These are phyloP conservation scores for Bradysia coprophila DNA, from an alignment of 1,140 invertebrate genomes.

Conservation along the genomic window DNA sequence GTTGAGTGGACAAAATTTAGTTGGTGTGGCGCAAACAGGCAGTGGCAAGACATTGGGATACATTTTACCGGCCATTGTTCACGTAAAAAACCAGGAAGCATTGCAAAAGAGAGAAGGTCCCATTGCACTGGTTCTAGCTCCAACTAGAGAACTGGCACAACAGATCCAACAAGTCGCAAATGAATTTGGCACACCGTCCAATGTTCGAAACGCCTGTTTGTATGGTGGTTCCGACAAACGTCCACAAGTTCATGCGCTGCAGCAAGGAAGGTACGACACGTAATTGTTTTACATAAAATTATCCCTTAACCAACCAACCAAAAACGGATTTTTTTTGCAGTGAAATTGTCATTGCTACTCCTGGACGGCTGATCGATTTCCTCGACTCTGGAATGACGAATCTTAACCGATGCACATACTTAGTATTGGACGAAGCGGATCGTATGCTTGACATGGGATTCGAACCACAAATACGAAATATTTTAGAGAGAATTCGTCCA, in stretches of 20 bases:
- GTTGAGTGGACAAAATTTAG: conserved; percentile 73
- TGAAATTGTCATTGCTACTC: conserved; percentile 86
- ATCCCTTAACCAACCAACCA: no score
- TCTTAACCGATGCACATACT: conserved; percentile 73
- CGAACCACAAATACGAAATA: conserved; percentile 97
- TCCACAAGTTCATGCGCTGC: conserved; percentile 65
- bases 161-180: conserved; percentile 87
- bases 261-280: no score
- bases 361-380: conserved; percentile 92
- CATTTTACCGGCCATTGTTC: conserved; percentile 70
- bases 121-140: conserved; percentile 78
- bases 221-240: conserved; percentile 94
- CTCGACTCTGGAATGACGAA: conserved; percentile 79
- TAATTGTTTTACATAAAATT: no score
- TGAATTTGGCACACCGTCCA: conserved; percentile 71
- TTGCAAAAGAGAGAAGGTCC: conserved; percentile 72
- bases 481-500: conserved; percentile 86
- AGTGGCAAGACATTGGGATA: conserved; percentile 77
- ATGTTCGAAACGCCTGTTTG: conserved; percentile 77
- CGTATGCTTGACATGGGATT: conserved; percentile 99
- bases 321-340: no score
- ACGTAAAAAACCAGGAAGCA: conserved; percentile 77
- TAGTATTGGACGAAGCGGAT: conserved; percentile 96
- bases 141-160: conserved; percentile 88
- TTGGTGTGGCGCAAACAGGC: conserved; percentile 87